Conservation (phyloP, 92 coral and sea anemone genomes). For the Epizoanthus scotinus region DNA sequence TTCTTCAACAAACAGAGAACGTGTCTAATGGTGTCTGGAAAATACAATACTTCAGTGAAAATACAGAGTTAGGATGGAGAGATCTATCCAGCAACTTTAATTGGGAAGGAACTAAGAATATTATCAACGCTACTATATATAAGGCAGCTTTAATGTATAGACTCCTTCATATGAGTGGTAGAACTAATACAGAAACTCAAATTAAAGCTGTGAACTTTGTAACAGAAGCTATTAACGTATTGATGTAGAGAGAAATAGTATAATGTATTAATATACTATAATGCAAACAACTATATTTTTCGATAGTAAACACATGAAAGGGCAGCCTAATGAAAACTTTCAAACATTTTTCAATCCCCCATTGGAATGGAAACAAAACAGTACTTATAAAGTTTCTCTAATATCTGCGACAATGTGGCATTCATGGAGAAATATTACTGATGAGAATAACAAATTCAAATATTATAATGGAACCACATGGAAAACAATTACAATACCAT, state of each 20-base stretch:
- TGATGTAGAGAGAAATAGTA: constrained; percentile 1
- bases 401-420: constrained; percentile 40
- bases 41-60: not conserved
- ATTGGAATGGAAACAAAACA: not conserved
- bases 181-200: not conserved
- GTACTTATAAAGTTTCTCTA: constrained; percentile 15
- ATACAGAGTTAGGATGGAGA: constrained; percentile 5
- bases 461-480: constrained; percentile 40
- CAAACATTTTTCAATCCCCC: not conserved
- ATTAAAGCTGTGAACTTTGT: not conserved
- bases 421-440: constrained; percentile 35
- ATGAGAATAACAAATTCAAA: constrained; percentile 36
- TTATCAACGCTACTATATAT: not conserved
- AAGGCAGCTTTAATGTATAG: not conserved
- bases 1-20: constrained; percentile 4
- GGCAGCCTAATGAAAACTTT: constrained; percentile 20
- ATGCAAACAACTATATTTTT: constrained; percentile 19
- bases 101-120: not conserved
- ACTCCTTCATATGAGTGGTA: not conserved
- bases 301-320: not conserved
- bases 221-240: not conserved
- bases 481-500: constrained; percentile 1
- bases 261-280: constrained; percentile 31
- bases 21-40: constrained; percentile 9
- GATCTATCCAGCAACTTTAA: constrained; percentile 5